phyloP scores from a whole-genome alignment of 2,888 invertebrate genomes.

The Xylophagus ater region DNA sequence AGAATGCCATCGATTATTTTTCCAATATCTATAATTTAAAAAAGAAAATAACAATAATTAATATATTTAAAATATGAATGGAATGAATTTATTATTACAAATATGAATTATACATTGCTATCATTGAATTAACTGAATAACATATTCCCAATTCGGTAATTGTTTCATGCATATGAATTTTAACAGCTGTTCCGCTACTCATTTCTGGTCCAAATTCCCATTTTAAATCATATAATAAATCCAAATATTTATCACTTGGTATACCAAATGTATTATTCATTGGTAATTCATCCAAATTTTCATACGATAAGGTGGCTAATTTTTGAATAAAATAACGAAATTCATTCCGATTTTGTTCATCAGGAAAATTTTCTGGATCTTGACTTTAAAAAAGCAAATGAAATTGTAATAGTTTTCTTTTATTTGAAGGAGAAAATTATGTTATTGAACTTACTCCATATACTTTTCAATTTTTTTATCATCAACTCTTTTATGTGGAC shows the following conservation, averaged over 20 bases:
- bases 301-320: conserved; percentile 48
- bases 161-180: conserved; percentile 45
- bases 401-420: no score
- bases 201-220: conserved; percentile 46
- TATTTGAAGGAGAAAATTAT: no score
- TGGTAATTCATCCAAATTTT: conserved; percentile 47
- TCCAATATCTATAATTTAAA: conserved; percentile 45
- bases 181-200: conserved; percentile 45
- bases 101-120: conserved; percentile 42
- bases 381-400: conserved; percentile 1
- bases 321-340: conserved; percentile 46
- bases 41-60: no score
- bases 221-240: conserved; percentile 39
- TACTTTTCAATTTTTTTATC: conserved; percentile 43
- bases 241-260: conserved; percentile 45
- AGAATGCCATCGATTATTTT: conserved; percentile 46
- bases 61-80: no score
- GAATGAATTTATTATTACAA: no score
- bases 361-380: conserved; percentile 27
- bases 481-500: conserved; percentile 48
- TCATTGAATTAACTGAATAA: conserved; percentile 54
- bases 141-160: conserved; percentile 61
- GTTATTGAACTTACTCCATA: conserved; percentile 39
- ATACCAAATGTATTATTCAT: conserved; percentile 43
- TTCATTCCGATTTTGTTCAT: conserved; percentile 42